Evolutionary conservation across 1,140 invertebrate genomes (phyloP), one percentile per base, ranked within the genome.

Genomic region (Lepidostoma basale): DNA sequence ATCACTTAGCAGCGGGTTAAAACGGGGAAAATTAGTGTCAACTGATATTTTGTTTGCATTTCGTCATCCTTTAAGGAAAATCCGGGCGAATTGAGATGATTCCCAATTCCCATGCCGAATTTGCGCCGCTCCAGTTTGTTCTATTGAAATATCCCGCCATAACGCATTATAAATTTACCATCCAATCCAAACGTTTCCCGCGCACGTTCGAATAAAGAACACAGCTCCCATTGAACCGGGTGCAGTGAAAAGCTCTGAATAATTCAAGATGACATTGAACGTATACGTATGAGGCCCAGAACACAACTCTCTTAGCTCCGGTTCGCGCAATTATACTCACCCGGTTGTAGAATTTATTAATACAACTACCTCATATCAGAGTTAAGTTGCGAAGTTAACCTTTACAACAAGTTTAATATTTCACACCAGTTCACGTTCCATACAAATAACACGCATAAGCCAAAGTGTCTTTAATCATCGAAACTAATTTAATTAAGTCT

Each of bases 151-250:
- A 64, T 44, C 33, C 49, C 40, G 59, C 69, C 52, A 68, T 65
- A 68, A 64, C 52, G 30, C 62, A 71, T 71, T 71, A 71, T 40
- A 71, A 62, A 71, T 71, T 71, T 71, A 71, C 65, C 45, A 54
- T 52, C 45, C 62, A 65, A 65, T 65, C 44, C 45, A 14, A 60
- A 22, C 36, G 18, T 60, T 58, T 42, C 36, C 18, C 12, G 30
- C 36, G 60, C 33, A 49, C 28, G 59, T 62, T 44, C 49, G 65
- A 26, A 63, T 40, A 64, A 54, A 71, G 54, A 45, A 26, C 56
- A 62, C 56, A 49, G 14, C 26, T 14, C 40, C 65, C 26, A 18
- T 36, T 49, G 40, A 45, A 66, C 47, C 52, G 54, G 39, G 18
- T 39, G 30, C 45, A 65, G n/a, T 28, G 45, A n/a, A 40, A 36